A percentile compares a stretch with the other conserved stretches of the same genome.
Evolutionary conservation across 1,140 invertebrate species (phyloP).

Genomic region (Heliconius himera): DNA sequence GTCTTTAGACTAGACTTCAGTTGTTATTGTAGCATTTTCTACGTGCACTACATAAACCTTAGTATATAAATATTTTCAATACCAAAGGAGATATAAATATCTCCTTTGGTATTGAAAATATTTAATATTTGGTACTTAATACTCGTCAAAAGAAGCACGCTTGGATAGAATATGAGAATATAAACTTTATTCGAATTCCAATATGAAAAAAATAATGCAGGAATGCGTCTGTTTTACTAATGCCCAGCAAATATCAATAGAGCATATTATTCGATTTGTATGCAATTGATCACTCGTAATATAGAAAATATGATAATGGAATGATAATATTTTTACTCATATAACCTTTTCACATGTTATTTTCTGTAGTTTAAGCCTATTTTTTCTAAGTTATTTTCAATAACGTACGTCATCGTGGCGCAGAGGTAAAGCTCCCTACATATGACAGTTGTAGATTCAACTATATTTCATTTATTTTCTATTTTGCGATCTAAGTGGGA

Average conservation of each 20-base stretch:
- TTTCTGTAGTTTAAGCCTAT: too few relatives aligned
- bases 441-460: too few relatives aligned
- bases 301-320: background rate
- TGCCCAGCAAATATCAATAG: background rate
- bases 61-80: too few relatives aligned
- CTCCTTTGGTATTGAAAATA: slow-evolving; percentile 2
- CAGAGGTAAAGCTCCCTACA: too few relatives aligned
- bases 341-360: background rate
- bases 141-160: background rate
- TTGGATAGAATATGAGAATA: background rate
- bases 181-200: background rate
- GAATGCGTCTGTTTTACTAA: background rate
- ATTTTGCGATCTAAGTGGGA: too few relatives aligned
- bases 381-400: too few relatives aligned
- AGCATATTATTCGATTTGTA: background rate
- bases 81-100: too few relatives aligned
- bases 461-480: too few relatives aligned
- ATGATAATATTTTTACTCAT: background rate
- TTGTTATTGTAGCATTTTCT: background rate
- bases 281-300: background rate
- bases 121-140: background rate
- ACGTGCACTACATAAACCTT: background rate
- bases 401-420: too few relatives aligned
- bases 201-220: background rate
- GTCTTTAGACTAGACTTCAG: background rate